These are phyloP conservation scores for Ashinkailepas kermadecensis DNA, from an alignment of 2,888 invertebrate genomes.

Conservation along the genomic window DNA sequence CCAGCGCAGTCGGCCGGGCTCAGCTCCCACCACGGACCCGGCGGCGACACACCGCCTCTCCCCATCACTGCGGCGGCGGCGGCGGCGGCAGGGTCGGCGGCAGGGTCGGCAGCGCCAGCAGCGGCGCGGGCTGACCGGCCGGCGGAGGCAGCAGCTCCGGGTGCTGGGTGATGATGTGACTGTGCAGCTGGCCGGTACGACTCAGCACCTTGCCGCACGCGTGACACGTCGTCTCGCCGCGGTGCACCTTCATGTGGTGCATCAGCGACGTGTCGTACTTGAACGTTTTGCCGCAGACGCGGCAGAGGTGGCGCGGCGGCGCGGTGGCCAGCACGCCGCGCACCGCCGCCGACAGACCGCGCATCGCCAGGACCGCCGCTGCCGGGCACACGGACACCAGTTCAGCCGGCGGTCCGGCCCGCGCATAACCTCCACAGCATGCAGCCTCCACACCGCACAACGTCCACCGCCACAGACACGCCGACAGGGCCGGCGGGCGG, in stretches of 20 bases:
- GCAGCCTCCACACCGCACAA: too few species aligned
- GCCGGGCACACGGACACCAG: conserved; percentile 29
- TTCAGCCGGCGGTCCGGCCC: conserved; percentile 35
- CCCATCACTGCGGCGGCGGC: too few species aligned
- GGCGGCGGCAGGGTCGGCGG: conserved; percentile 41
- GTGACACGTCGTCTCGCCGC: conserved; percentile 28
- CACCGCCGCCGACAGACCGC: conserved; percentile 27
- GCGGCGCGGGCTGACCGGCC: too few species aligned
- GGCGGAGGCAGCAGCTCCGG: conserved; percentile 41
- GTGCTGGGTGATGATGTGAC: conserved; percentile 40
- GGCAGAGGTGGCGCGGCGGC: neutral
- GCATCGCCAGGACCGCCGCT: conserved; percentile 27
- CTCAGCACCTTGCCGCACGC: conserved; percentile 27
- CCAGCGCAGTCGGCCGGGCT: too few species aligned
- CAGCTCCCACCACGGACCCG: too few species aligned
- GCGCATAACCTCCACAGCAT: too few species aligned
- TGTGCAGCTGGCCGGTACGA: conserved; percentile 29
- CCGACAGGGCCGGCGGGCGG: too few species aligned
- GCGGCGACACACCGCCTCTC: too few species aligned
- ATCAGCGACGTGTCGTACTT: conserved; percentile 10
- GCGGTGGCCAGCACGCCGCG: neutral
- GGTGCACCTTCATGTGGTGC: conserved; percentile 29
- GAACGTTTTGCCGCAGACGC: neutral
- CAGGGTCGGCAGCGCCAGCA: conserved; percentile 31
- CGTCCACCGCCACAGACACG: too few species aligned